Evolutionary conservation across 2,797 vertebrate species (phyloP).

Genomic region (Cryptoblepharus egeriae): DNA sequence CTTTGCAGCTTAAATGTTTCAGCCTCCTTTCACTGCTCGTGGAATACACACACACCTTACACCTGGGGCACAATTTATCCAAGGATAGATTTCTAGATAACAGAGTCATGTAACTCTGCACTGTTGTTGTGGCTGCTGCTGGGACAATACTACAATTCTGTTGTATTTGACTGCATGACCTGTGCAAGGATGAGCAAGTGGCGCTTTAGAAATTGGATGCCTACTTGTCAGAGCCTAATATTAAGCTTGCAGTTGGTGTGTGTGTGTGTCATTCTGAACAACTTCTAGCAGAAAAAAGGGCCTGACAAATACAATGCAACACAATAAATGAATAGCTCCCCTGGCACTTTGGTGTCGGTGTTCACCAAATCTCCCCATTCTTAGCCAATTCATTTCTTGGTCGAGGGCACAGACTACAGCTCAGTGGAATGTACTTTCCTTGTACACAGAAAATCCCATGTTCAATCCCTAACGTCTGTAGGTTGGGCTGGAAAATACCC

Average conservation of each 20-base stretch:
- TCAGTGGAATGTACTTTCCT: no score
- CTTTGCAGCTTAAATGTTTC: background rate
- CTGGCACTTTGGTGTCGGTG: background rate
- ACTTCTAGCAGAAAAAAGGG: background rate
- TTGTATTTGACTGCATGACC: background rate
- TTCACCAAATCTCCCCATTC: background rate
- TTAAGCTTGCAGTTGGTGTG: background rate
- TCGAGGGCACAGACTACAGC: no score
- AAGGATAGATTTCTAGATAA: conserved; percentile 1
- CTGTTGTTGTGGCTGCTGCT: background rate
- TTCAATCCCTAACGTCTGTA: no score
- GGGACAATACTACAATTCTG: background rate
- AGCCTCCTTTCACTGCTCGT: background rate
- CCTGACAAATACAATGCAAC: background rate
- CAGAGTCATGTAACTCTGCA: background rate
- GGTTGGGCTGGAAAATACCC: no score
- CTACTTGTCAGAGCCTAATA: background rate
- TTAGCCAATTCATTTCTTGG: background rate
- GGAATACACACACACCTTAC: background rate
- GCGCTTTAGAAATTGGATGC: background rate
- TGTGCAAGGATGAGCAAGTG: background rate
- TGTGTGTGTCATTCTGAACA: background rate
- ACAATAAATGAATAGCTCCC: background rate
- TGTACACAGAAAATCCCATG: no score
- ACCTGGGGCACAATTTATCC: conserved; percentile 5